Conservation (phyloP, 2,797 vertebrate genomes). For the Hoplostethus mediterraneus region DNA sequence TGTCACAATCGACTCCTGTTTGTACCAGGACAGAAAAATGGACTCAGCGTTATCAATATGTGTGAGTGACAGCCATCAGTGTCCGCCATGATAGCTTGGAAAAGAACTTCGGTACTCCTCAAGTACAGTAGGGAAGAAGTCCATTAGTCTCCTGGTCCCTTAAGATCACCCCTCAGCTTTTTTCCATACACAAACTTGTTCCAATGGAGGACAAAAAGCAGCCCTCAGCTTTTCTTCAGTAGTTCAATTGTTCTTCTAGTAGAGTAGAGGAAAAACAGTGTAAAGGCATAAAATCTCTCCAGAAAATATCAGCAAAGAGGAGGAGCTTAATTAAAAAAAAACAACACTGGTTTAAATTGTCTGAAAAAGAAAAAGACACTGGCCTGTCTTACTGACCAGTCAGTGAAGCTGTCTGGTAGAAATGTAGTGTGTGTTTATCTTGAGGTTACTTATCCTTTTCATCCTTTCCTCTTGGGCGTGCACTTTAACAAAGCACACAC, state of each 20-base stretch:
- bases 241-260: constrained; percentile 20
- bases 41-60: constrained; percentile 19
- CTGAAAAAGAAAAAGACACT: constrained; percentile 38
- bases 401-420: constrained; percentile 2
- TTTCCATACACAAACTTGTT: constrained; percentile 8
- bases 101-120: constrained; percentile 29
- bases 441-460: constrained; percentile 17
- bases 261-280: constrained; percentile 21
- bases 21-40: not conserved
- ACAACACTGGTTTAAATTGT: constrained; percentile 25
- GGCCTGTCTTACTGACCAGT: constrained; percentile 19
- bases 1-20: constrained; percentile 43
- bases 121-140: constrained; percentile 43
- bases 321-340: constrained; percentile 37
- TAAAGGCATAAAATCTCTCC: constrained; percentile 50
- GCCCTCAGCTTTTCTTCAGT: constrained; percentile 34
- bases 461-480: constrained; percentile 8
- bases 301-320: constrained; percentile 39
- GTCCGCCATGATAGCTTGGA: constrained; percentile 22
- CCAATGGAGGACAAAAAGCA: constrained; percentile 9
- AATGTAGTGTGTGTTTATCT: constrained; percentile 29
- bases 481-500: constrained; percentile 38
- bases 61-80: constrained; percentile 21
- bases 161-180: constrained; percentile 46
- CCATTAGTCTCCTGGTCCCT: constrained; percentile 65